phyloP scores from a whole-genome alignment of 2,888 invertebrate species.

The Clostera curtula region DNA sequence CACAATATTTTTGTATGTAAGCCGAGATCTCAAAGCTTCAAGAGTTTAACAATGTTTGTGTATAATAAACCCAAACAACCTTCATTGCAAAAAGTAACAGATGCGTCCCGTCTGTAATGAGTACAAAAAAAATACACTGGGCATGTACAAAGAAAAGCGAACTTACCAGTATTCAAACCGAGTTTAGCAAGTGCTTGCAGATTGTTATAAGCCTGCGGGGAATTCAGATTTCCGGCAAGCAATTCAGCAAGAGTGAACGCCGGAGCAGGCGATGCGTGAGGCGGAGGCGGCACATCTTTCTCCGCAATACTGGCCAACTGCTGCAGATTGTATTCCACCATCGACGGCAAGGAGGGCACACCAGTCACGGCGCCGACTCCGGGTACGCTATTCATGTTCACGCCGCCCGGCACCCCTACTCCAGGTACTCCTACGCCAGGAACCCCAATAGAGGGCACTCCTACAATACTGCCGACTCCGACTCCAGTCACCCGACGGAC shows the following conservation, averaged over 20 bases:
- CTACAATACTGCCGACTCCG: too few relatives aligned
- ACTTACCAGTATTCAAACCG: constrained; percentile 81
- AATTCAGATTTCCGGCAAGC: constrained; percentile 80
- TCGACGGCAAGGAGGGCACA: constrained; percentile 73
- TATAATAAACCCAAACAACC: too few relatives aligned
- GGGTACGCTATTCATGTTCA: constrained; percentile 45
- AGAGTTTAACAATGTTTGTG: too few relatives aligned
- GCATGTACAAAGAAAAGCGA: too few relatives aligned
- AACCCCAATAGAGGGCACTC: constrained; percentile 37
- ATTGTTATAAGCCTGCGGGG: constrained; percentile 88
- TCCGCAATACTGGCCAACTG: constrained; percentile 89
- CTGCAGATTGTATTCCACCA: constrained; percentile 90
- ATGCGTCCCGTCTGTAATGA: too few relatives aligned
- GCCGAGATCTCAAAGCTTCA: too few relatives aligned
- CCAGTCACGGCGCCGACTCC: constrained; percentile 41
- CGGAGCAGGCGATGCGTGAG: constrained; percentile 75
- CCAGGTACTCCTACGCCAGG: constrained; percentile 46
- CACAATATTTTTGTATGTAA: neutral
- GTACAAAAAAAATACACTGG: too few relatives aligned
- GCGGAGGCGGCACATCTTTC: constrained; percentile 73
- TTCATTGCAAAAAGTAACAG: too few relatives aligned
- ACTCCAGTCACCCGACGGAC: constrained; percentile 57
- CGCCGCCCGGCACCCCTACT: constrained; percentile 44
- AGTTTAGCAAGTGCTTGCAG: constrained; percentile 92
- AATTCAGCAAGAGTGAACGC: constrained; percentile 86